Evolutionary conservation across 2,113 vertebrate genomes (phyloP), one percentile per base, ranked within the genome.

Genomic region (Lathamus discolor): DNA sequence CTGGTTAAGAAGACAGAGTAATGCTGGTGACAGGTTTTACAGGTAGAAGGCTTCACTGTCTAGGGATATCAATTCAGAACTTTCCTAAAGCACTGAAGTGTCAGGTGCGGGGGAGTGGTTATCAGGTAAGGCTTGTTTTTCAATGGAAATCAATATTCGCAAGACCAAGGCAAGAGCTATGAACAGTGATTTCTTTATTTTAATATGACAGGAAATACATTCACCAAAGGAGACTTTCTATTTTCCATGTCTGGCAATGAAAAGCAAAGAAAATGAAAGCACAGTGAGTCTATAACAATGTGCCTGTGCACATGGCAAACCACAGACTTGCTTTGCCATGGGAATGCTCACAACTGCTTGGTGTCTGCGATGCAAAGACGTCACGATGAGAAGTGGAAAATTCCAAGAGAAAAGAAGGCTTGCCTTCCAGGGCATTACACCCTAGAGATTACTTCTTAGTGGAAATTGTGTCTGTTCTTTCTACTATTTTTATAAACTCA

Each of bases 331-430:
- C 66, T 94, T 66, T 93, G 88, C 86, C 92, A 87, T 87, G 96
- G 91, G 95, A 96, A 97, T 93, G 74, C 74, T 94, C 88, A 91
- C 83, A 95, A 95, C 86, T 91, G 86, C 83, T 89, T 80, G 77
- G 74, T 89, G 67, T 73, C 81, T 87, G 93, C 62, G 76, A 76
- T 52, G 92, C 49, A 93, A 93, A 95, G 83, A 94, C 3, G 6
- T 91, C 91, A 91, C 0, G 44, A 92, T 29, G 73, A 86, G 89
- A 93, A 94, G 86, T 87, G 92, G 88, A 97, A 97, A 96, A 96
- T 96, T 96, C 88, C 88, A 48, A 74, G 89, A 94, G 91, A 96
- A 93, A 96, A 94, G 77, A 12, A 35, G 48, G 18, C 44, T 84
- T 93, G 90, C 62, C 80, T 89, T 86, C 44, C 52, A 91, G 96